A percentile compares a stretch with the other conserved stretches of the same genome.
Conservation (phyloP, 2,797 vertebrate genomes). For the Galago senegalensis region DNA sequence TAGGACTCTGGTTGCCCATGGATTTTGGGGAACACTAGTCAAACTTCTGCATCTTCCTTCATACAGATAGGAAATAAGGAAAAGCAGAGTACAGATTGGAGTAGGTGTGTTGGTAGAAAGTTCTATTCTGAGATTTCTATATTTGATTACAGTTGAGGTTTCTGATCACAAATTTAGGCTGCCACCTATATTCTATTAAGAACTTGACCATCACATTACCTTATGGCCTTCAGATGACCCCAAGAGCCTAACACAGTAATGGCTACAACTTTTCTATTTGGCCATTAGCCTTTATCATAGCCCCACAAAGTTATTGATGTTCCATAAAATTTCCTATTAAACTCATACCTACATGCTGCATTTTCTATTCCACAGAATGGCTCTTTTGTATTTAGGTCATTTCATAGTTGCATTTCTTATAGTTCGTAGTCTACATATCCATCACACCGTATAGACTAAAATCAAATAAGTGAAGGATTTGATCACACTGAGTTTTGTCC, state of each 20-base stretch:
- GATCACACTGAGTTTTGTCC: background rate
- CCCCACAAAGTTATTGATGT: background rate
- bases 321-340: background rate
- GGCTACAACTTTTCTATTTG: slow-evolving; percentile 12
- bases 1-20: background rate
- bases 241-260: background rate
- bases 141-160: background rate
- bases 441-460: background rate
- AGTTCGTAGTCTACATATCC: background rate
- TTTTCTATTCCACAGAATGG: background rate
- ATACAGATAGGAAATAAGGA: background rate
- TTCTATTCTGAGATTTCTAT: background rate
- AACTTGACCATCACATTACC: background rate
- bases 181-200: background rate
- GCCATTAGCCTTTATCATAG: background rate
- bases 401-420: background rate
- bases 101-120: background rate
- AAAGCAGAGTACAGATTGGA: background rate
- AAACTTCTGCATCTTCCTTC: background rate
- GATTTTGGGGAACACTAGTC: background rate
- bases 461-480: background rate
- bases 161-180: background rate
- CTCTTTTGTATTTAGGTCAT: background rate
- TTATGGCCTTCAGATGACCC: background rate
- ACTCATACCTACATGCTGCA: background rate